Percentiles rank a stretch among this genome's conserved stretches.
Evolutionary conservation across 2,797 vertebrate genomes (phyloP).

Genomic region (Nothura maculosa): DNA sequence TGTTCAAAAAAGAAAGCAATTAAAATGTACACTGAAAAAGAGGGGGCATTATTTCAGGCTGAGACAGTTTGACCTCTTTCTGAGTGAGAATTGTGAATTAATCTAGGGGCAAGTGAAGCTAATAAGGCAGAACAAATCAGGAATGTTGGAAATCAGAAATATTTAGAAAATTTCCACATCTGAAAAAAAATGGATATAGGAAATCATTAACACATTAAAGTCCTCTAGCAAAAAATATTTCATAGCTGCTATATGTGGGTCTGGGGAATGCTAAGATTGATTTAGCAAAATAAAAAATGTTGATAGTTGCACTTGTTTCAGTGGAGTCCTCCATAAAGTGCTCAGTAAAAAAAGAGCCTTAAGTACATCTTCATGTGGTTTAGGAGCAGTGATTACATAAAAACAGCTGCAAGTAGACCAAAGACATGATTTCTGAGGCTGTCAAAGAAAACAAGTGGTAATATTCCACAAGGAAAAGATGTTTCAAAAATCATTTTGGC

Average conservation of each 20-base stretch:
- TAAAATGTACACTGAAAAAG: background rate
- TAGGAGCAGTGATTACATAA: background rate
- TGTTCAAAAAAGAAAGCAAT: background rate
- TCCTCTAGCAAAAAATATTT: background rate
- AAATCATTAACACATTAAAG: background rate
- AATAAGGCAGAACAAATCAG: background rate
- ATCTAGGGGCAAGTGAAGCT: background rate
- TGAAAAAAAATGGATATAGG: background rate
- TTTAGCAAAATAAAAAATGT: background rate
- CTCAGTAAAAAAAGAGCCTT: background rate
- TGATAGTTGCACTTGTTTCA: background rate
- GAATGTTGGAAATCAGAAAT: background rate
- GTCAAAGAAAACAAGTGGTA: background rate
- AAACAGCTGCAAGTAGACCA: background rate
- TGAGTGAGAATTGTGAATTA: background rate
- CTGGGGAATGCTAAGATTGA: background rate
- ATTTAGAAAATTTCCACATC: background rate
- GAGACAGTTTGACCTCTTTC: background rate
- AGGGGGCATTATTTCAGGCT: background rate
- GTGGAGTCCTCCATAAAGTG: background rate
- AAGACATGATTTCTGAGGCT: background rate
- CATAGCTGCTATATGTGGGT: background rate
- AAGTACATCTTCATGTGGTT: background rate
- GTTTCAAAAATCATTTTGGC: conserved; percentile 10
- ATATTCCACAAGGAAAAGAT: background rate